These are phyloP conservation scores for Noctua janthina DNA, from an alignment of 2,888 invertebrate genomes.

Conservation along the genomic window DNA sequence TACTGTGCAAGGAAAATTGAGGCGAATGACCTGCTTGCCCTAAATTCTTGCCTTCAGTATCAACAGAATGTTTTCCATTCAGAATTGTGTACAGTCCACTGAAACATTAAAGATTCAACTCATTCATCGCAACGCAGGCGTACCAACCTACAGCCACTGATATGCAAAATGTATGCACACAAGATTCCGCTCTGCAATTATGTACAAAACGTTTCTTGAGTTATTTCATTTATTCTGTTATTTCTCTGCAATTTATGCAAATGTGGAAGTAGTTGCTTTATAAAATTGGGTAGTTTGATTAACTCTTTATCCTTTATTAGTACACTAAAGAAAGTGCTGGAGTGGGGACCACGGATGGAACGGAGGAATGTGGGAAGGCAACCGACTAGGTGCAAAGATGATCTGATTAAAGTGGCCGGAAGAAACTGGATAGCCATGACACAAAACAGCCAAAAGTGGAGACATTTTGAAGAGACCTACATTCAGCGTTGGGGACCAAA, in stretches of 20 bases:
- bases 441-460: too few relatives aligned
- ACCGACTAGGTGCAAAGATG: too few relatives aligned
- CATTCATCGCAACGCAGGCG: constrained; percentile 11
- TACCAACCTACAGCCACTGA: constrained; percentile 16
- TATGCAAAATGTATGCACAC: constrained; percentile 42
- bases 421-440: not conserved
- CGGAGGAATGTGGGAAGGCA: too few relatives aligned
- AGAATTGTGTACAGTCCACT: constrained; percentile 8
- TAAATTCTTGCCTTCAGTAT: not conserved
- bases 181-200: constrained; percentile 11
- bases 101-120: constrained; percentile 15
- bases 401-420: too few relatives aligned
- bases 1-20: not conserved
- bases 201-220: constrained; percentile 12
- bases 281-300: not conserved
- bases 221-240: constrained; percentile 34
- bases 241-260: constrained; percentile 12
- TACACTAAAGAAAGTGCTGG: too few relatives aligned
- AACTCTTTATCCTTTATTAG: too few relatives aligned
- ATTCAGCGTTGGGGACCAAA: too few relatives aligned
- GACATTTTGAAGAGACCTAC: too few relatives aligned
- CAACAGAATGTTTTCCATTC: constrained; percentile 12
- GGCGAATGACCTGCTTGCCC: not conserved
- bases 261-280: not conserved
- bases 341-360: too few relatives aligned